phyloP scores from a whole-genome alignment of 2,113 vertebrate species.

The Solea solea region DNA sequence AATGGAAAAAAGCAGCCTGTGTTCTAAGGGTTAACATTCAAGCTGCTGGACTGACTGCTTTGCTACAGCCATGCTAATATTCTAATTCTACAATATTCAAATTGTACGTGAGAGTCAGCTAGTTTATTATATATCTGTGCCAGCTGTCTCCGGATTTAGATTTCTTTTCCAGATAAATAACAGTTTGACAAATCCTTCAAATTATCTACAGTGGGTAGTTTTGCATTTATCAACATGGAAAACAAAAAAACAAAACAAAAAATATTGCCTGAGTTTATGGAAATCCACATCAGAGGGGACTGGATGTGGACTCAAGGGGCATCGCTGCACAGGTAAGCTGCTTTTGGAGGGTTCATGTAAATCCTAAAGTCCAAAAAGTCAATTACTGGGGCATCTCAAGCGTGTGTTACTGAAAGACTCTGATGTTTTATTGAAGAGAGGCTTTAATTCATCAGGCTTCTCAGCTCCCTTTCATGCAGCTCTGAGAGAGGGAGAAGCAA shows the following conservation, averaged over 20 bases:
- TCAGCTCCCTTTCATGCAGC: conserved; percentile 81
- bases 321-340: conserved; percentile 83
- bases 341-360: conserved; percentile 84
- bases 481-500: conserved; percentile 71
- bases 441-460: conserved; percentile 81
- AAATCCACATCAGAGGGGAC: conserved; percentile 75
- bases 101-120: conserved; percentile 1
- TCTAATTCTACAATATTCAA: conserved; percentile 39
- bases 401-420: conserved; percentile 85
- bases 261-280: conserved; percentile 71
- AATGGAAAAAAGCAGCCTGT: no score
- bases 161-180: conserved; percentile 71
- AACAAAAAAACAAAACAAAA: conserved; percentile 13
- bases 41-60: neutral
- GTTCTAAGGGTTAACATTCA: conserved; percentile 1
- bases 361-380: conserved; percentile 84
- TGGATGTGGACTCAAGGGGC: conserved; percentile 76
- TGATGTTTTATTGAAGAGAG: conserved; percentile 87
- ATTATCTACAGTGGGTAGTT: conserved; percentile 77
- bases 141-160: conserved; percentile 57
- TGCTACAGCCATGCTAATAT: conserved; percentile 12
- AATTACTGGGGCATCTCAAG: conserved; percentile 85
- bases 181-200: conserved; percentile 75
- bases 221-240: conserved; percentile 66
- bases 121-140: conserved; percentile 38